Percentiles rank a stretch among this genome's conserved stretches.
phyloP scores from a whole-genome alignment of 2,113 vertebrate species.

The Zingel zingel region DNA sequence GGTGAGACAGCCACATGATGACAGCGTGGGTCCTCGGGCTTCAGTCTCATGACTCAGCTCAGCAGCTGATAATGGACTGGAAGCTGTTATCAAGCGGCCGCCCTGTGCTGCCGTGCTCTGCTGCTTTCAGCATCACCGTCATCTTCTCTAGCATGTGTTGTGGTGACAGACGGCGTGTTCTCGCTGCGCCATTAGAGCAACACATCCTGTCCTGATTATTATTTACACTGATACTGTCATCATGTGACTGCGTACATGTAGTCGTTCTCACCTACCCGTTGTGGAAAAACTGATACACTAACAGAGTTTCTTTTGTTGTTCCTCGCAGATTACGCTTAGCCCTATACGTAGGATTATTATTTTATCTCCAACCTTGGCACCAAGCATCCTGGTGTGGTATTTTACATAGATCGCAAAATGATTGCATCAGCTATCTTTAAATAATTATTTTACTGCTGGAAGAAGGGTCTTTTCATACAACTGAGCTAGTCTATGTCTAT shows the following conservation, averaged over 20 bases:
- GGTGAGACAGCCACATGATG: conserved; percentile 54
- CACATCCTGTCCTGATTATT: conserved; percentile 49
- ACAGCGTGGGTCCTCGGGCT: conserved; percentile 25
- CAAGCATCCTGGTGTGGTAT: neutral
- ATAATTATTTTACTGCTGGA: too few relatives aligned
- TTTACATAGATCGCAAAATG: neutral
- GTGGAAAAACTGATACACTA: conserved; percentile 7
- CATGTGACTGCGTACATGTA: neutral
- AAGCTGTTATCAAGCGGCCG: conserved; percentile 45
- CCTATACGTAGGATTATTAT: neutral
- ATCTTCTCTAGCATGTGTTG: conserved; percentile 41
- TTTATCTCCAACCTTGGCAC: neutral
- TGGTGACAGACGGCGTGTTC: conserved; percentile 33
- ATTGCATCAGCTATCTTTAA: neutral
- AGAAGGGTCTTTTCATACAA: too few relatives aligned
- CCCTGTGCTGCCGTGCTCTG: conserved; percentile 24
- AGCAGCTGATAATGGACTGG: conserved; percentile 52
- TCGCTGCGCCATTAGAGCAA: neutral
- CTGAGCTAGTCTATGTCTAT: too few relatives aligned
- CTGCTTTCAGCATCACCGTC: conserved; percentile 44
- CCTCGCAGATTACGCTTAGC: neutral
- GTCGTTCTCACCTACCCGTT: neutral
- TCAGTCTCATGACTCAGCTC: conserved; percentile 64
- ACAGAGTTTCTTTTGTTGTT: neutral
- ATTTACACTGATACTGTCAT: conserved; percentile 22